A percentile compares a stretch with the other conserved stretches of the same genome.
Evolutionary conservation across 2,888 invertebrate genomes (phyloP).

Genomic region (Torymus aiolomorphi): DNA sequence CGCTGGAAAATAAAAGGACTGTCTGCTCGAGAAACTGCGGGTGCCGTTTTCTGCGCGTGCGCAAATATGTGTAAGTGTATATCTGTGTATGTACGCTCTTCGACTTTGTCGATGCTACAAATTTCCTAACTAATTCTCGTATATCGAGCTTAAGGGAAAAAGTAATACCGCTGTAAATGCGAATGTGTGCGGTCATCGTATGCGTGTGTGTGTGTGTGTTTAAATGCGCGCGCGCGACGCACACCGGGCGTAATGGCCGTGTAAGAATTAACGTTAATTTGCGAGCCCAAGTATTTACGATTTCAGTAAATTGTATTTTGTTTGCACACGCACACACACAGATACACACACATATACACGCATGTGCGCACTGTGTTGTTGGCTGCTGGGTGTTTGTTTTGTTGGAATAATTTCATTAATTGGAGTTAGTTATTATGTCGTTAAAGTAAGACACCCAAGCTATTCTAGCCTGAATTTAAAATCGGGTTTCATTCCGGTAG

Average conservation of each 20-base stretch:
- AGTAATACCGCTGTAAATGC: slow-evolving; percentile 23
- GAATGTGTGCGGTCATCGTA: slow-evolving; percentile 1
- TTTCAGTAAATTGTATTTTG: slow-evolving; percentile 48
- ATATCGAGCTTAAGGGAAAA: slow-evolving; percentile 37
- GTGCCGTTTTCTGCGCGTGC: slow-evolving; percentile 18
- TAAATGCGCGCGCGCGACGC: neutral
- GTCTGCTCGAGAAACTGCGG: slow-evolving; percentile 18
- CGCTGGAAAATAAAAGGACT: slow-evolving; percentile 24
- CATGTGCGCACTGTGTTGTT: too few species aligned
- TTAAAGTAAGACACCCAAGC: slow-evolving; percentile 19
- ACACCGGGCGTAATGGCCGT: slow-evolving; percentile 11
- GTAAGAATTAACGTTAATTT: slow-evolving; percentile 48
- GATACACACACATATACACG: neutral
- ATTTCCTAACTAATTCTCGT: slow-evolving; percentile 49
- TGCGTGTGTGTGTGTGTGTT: too few species aligned
- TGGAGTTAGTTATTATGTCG: slow-evolving; percentile 39
- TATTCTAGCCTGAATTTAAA: neutral
- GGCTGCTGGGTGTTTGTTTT: slow-evolving; percentile 24
- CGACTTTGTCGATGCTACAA: slow-evolving; percentile 59
- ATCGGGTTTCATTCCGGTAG: neutral
- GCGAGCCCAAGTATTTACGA: slow-evolving; percentile 45
- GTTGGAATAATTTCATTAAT: slow-evolving; percentile 30
- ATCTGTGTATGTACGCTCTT: too few species aligned
- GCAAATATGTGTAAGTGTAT: too few species aligned
- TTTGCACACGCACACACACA: slow-evolving; percentile 18